Evolutionary conservation across 2,888 invertebrate genomes (phyloP).

Genomic region (Antheraea yamamai): DNA sequence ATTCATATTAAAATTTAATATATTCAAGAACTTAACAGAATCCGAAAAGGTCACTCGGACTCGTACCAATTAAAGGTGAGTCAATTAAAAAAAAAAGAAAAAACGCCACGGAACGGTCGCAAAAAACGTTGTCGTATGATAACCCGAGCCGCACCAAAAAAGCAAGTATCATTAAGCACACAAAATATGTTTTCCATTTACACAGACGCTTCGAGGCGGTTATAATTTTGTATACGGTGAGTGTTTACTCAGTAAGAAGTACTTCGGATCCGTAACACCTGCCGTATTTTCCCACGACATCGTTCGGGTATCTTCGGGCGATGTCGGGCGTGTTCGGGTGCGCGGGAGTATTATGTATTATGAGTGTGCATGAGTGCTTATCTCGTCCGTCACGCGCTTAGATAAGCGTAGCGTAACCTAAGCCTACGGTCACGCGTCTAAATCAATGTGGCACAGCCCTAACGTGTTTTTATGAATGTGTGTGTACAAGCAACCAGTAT

Average conservation of each 20-base stretch:
- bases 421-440: constrained; percentile 54
- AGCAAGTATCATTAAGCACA: constrained; percentile 80
- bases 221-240: constrained; percentile 81
- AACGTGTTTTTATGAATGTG: constrained; percentile 38
- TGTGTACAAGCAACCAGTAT: not conserved
- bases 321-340: constrained; percentile 53
- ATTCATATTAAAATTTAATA: constrained; percentile 19
- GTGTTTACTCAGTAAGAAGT: constrained; percentile 82
- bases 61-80: constrained; percentile 69
- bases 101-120: constrained; percentile 56
- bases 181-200: constrained; percentile 82
- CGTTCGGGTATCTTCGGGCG: constrained; percentile 67
- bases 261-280: constrained; percentile 79
- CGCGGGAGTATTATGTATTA: constrained; percentile 52
- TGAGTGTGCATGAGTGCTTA: constrained; percentile 43
- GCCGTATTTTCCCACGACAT: constrained; percentile 78
- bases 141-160: constrained; percentile 73
- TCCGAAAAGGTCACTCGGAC: constrained; percentile 55
- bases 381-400: constrained; percentile 57
- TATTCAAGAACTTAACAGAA: constrained; percentile 32
- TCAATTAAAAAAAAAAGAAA: constrained; percentile 70
- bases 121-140: constrained; percentile 69
- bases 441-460: constrained; percentile 54
- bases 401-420: constrained; percentile 43
- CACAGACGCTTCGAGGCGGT: constrained; percentile 78